Percentiles rank a stretch among this genome's conserved stretches.
Evolutionary conservation across 2,888 invertebrate species (phyloP).

Genomic region (Diploptera punctata): DNA sequence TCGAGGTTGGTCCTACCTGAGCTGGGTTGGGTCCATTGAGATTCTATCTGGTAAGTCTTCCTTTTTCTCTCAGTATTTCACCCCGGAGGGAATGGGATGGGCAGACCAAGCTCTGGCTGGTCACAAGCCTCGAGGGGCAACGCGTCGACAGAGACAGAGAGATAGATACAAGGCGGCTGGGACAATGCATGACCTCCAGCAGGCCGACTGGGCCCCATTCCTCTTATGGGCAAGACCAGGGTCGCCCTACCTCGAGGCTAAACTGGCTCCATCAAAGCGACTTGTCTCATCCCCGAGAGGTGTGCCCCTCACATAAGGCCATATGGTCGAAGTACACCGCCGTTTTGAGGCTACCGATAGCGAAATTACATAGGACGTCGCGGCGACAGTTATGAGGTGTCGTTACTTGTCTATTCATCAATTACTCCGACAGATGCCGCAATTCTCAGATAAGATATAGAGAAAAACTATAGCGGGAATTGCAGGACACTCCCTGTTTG

Average conservation of each 20-base stretch:
- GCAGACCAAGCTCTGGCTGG: neutral
- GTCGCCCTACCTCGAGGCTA: slow-evolving; percentile 36
- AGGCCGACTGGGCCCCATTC: slow-evolving; percentile 31
- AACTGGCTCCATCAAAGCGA: neutral
- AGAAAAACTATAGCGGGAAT: too few relatives aligned
- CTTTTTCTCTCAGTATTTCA: slow-evolving; percentile 3
- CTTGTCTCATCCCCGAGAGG: slow-evolving; percentile 3
- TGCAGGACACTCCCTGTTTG: too few relatives aligned
- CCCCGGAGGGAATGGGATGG: slow-evolving; percentile 4
- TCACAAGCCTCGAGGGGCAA: slow-evolving; percentile 17
- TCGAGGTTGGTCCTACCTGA: slow-evolving; percentile 1
- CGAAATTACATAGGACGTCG: neutral
- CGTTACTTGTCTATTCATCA: neutral
- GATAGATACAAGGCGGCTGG: slow-evolving; percentile 3
- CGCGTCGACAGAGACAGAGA: neutral
- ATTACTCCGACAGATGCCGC: neutral
- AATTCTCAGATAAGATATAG: neutral
- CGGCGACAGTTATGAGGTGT: neutral
- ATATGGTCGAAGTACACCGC: neutral
- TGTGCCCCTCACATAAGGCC: neutral
- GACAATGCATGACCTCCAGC: slow-evolving; percentile 36
- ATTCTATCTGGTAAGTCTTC: slow-evolving; percentile 6
- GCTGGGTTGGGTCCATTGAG: neutral
- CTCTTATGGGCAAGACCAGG: slow-evolving; percentile 39
- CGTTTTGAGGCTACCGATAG: neutral